phyloP scores from a whole-genome alignment of 2,797 vertebrate species.

The Enoplosus armatus region DNA sequence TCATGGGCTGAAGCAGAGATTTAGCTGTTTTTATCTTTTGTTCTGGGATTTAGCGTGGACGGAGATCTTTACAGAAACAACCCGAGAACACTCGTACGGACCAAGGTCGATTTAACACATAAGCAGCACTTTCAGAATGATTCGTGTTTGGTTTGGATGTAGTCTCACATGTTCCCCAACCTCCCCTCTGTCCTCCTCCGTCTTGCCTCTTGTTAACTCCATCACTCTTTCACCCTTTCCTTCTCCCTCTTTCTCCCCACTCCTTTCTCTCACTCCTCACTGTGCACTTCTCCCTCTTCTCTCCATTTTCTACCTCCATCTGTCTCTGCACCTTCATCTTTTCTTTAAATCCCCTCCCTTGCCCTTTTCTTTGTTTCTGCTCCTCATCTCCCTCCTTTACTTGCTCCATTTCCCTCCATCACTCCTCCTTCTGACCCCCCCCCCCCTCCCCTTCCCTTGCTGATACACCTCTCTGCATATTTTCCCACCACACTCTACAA shows the following conservation, averaged over 20 bases:
- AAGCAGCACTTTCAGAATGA: background rate
- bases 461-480: constrained; percentile 71
- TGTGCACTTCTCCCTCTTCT: background rate
- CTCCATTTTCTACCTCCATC: background rate
- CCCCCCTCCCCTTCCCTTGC: background rate
- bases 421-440: background rate
- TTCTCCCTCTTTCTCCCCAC: background rate
- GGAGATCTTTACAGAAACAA: background rate
- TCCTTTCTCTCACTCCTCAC: background rate
- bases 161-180: background rate
- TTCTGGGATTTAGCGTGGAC: background rate
- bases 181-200: background rate
- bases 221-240: background rate
- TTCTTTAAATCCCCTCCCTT: background rate
- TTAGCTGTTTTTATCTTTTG: background rate
- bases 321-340: background rate
- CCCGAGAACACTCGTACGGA: background rate
- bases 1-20: background rate
- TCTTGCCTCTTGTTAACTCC: background rate
- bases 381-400: constrained; percentile 9
- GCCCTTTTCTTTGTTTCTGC: constrained; percentile 2
- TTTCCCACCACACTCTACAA: constrained; percentile 76
- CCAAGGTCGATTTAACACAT: background rate
- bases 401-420: constrained; percentile 25
- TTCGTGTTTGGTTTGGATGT: background rate